A percentile compares a stretch with the other conserved stretches of the same genome.
Evolutionary conservation across 2,888 invertebrate genomes (phyloP).

Genomic region (Apamea epomidion): DNA sequence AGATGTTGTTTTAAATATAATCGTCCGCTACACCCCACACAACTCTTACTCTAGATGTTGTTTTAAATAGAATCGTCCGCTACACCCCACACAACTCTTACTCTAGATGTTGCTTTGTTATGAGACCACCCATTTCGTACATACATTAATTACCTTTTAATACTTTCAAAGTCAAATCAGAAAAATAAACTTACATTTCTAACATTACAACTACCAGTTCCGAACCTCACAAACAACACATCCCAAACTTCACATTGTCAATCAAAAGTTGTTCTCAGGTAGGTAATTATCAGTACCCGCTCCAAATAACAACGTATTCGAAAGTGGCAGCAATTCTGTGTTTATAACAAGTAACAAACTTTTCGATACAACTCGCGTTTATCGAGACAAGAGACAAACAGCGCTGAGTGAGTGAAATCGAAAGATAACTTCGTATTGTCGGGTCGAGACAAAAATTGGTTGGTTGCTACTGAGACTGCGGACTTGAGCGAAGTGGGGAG

Average conservation of each 20-base stretch:
- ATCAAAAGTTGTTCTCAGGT: conserved; percentile 44
- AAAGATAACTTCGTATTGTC: conserved; percentile 76
- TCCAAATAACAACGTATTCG: conserved; percentile 35
- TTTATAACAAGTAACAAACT: conserved; percentile 62
- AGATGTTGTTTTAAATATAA: not conserved
- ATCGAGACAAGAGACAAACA: conserved; percentile 61
- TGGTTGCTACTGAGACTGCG: conserved; percentile 44
- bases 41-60: not conserved
- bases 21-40: not conserved
- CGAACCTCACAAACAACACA: conserved; percentile 30
- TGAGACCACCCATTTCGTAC: not conserved
- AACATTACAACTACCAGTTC: not conserved
- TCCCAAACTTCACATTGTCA: conserved; percentile 39
- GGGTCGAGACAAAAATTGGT: conserved; percentile 55
- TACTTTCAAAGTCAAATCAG: conserved; percentile 11
- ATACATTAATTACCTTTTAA: not conserved
- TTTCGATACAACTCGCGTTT: conserved; percentile 58
- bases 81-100: not conserved
- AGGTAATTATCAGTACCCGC: conserved; percentile 55
- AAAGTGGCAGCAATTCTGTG: conserved; percentile 53
- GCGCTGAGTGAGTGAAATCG: conserved; percentile 72
- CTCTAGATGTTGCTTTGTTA: not conserved
- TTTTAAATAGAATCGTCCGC: not conserved
- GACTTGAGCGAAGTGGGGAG: conserved; percentile 22
- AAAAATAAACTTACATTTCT: conserved; percentile 22